These are phyloP conservation scores for Epinephelus malabaricus DNA, from an alignment of 2,797 vertebrate genomes.

Conservation along the genomic window DNA sequence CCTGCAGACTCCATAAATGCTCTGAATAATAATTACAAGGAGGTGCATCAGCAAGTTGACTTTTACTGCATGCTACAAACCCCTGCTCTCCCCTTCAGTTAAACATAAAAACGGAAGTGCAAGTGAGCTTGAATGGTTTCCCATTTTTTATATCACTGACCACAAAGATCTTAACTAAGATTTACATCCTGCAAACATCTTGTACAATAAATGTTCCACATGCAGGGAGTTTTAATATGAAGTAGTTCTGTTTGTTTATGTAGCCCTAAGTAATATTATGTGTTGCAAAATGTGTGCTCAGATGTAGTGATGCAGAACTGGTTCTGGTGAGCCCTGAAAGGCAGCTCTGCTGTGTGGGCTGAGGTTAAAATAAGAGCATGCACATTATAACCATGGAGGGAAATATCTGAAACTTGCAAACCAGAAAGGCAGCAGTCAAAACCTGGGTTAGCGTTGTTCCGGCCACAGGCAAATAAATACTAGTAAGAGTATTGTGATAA, in stretches of 20 bases:
- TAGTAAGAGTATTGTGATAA: not conserved
- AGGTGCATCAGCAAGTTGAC: not conserved
- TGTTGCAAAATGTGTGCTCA: not conserved
- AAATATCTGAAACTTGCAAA: not conserved
- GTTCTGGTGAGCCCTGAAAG: slow-evolving; percentile 5
- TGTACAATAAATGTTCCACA: no score
- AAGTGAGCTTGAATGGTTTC: not conserved
- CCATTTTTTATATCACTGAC: not conserved
- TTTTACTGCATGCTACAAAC: not conserved
- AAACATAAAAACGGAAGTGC: slow-evolving; percentile 14
- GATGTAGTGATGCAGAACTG: not conserved
- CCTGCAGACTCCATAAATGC: slow-evolving; percentile 29
- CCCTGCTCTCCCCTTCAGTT: not conserved
- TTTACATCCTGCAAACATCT: accelerated
- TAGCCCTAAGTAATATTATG: no score
- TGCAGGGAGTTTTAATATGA: not conserved
- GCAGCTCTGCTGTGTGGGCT: not conserved
- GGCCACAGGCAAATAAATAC: not conserved
- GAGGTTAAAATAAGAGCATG: not conserved
- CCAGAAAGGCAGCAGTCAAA: not conserved
- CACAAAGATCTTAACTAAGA: not conserved
- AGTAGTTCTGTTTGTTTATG: not conserved
- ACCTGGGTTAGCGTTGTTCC: not conserved
- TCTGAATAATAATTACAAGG: slow-evolving; percentile 42
- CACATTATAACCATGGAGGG: not conserved